Evolutionary conservation across 2,888 invertebrate species (phyloP), one percentile per base, ranked within the genome.

Genomic region (Drosophila macrospina): DNA sequence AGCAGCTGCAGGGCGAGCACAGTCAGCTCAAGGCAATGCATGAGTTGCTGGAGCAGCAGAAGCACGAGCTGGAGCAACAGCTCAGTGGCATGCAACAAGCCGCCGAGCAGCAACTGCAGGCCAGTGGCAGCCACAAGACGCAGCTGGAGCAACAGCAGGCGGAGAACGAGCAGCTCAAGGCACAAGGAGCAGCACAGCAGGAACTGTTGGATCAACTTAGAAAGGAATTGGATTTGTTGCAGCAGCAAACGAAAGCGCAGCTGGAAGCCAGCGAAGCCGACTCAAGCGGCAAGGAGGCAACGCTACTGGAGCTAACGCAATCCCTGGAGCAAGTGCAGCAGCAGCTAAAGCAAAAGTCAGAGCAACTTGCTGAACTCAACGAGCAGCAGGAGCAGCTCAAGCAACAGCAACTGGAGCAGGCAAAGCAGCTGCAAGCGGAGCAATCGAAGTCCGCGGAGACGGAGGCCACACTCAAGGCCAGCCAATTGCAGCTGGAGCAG

Each of bases 1-100:
- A 80, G 13, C 61, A 80, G 45, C 90, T 62, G 66, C 79, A 90
- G 80, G 55, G 60, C 7, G 80, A 80, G 57, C 85, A 92, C 16
- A 48, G 44, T 0, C 61, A 80, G 36, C 52, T 85, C 81, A 92
- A 65, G 10, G 39, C 51, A 13, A 24, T 8, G 0, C 56, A 59
- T 89, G 91, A 63, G 85, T 28, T 26, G 5, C 0, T 72, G 8
- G n/a, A 3, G 5, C 6, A 51, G 0, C 48, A 47, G 3, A 66
- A 60, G 44, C 51, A 10, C 2, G n/a, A 59, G 0, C 10, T 74
- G 44, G 32, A 67, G 24, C 59, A 55, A 10, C 37, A 74, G 28
- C 11, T 74, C 10, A 16, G 4, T 10, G 45, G 3, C 1, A 4
- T 48, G 10, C 34, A 45, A 34, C 39, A 47, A 20, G 5, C 16